Evolutionary conservation across 2,888 invertebrate genomes (phyloP).

Genomic region (Cremastinae sp.): DNA sequence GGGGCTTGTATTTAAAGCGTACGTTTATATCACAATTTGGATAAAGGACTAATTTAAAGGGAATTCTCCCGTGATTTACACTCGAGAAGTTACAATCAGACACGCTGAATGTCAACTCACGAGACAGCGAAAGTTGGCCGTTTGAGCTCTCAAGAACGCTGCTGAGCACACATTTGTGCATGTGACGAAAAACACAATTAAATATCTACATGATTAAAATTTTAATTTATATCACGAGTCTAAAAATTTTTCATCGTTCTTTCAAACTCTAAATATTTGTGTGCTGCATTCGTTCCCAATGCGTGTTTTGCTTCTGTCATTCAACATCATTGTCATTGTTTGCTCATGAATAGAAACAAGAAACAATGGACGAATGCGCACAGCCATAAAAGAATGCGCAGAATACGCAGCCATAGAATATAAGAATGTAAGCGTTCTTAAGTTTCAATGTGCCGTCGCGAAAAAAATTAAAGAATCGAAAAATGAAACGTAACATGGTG

Average conservation of each 20-base stretch:
- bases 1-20: conserved; percentile 10
- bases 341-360: conserved; percentile 30
- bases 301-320: conserved; percentile 13
- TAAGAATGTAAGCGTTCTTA: background rate
- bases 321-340: conserved; percentile 26
- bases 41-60: conserved; percentile 47
- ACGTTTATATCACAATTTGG: conserved; percentile 24
- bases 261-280: too few relatives aligned
- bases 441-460: too few relatives aligned
- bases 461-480: too few relatives aligned
- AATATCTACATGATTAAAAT: too few relatives aligned
- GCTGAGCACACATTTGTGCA: background rate
- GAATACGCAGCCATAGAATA: background rate
- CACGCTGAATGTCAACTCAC: conserved; percentile 32
- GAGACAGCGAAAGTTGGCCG: conserved; percentile 25
- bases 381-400: conserved; percentile 12
- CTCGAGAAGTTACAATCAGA: background rate
- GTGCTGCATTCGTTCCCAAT: too few relatives aligned
- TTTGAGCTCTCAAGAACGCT: conserved; percentile 15
- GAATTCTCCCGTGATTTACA: conserved; percentile 27
- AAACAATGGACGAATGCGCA: conserved; percentile 23
- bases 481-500: too few relatives aligned
- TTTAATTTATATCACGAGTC: too few relatives aligned
- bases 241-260: background rate
- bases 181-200: too few relatives aligned